Base-by-base conservation (phyloP, 2,113 vertebrate species). In the Laticauda laticaudata region DNA sequence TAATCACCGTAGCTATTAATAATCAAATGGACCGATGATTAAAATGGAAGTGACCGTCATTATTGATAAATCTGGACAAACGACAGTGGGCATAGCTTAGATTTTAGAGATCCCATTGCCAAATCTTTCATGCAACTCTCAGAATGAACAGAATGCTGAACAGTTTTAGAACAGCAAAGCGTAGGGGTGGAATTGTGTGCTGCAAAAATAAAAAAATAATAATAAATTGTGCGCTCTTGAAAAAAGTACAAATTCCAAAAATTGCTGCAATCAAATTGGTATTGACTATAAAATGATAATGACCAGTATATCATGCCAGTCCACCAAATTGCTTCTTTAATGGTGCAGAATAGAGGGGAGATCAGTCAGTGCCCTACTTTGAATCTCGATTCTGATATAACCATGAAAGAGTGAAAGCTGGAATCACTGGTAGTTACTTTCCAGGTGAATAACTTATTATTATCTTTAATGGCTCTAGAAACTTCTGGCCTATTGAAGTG, bases 1-100 rank as follows among this genome's bases (percentile, higher is more conserved):
- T 81, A 81, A 81, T 81, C 75, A 21, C 75, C 8, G 7, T 3
- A 2, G 3, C 34, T 81, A 43, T 81, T 23, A 43, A 81, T 39
- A 81, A 81, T 21, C 75, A 8, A 9, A 43, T 9, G 75, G 75
- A 43, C 34, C 15, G 3, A 21, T 7, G 20, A 34, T 43, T 81
- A 21, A 96, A 96, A 97, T 97, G 97, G 96, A 39, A 81, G 18
- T 43, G 75, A 81, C 7, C 75, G 20, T 81, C 34, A 21, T 43
- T 43, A 81, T 9, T 81, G 34, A 10, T 43, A 39, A 81, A 81
- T 81, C 34, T 81, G 34, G 34, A 10, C 39, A 9, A 81, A 81
- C 2, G 5, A 39, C 6, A 0, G 34, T 39, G 34, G 0, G 75
- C 34, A 43, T 3, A 21, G 75, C 75, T 43, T 43, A 21, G 75